Percentiles rank a stretch among this genome's conserved stretches.
phyloP scores from a whole-genome alignment of 2,113 vertebrate genomes.

The Heptranchias perlo region DNA sequence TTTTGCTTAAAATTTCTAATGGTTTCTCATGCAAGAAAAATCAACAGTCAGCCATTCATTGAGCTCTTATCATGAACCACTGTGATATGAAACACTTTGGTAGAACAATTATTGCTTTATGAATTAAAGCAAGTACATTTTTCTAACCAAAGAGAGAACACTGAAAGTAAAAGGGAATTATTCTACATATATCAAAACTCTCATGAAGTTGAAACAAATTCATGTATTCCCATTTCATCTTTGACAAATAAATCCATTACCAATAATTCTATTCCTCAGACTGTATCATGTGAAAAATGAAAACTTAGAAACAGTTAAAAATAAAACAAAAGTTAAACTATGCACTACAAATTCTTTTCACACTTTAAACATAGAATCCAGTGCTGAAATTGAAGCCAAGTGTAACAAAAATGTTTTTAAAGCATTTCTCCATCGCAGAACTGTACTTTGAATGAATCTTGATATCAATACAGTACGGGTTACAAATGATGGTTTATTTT shows the following conservation, averaged over 20 bases:
- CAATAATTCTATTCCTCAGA: neutral
- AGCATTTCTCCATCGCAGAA: neutral
- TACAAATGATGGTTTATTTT: neutral
- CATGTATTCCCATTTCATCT: neutral
- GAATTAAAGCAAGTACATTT: neutral
- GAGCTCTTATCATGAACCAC: neutral
- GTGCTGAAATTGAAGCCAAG: neutral
- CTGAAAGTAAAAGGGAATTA: neutral
- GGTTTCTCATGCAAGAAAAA: neutral
- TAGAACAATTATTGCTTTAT: neutral
- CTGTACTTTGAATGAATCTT: neutral
- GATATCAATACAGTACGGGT: neutral
- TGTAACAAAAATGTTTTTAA: neutral
- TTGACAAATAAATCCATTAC: neutral
- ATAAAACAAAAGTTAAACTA: neutral
- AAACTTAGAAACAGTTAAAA: neutral
- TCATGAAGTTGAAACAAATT: neutral
- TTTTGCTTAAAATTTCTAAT: conserved; percentile 13
- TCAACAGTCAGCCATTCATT: neutral
- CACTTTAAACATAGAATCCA: neutral
- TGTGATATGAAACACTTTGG: neutral
- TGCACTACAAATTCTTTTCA: neutral
- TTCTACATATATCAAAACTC: neutral
- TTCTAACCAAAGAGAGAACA: neutral
- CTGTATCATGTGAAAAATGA: neutral